Evolutionary conservation across 2,113 vertebrate species (phyloP), one percentile per base, ranked within the genome.

Genomic region (Colius striatus): DNA sequence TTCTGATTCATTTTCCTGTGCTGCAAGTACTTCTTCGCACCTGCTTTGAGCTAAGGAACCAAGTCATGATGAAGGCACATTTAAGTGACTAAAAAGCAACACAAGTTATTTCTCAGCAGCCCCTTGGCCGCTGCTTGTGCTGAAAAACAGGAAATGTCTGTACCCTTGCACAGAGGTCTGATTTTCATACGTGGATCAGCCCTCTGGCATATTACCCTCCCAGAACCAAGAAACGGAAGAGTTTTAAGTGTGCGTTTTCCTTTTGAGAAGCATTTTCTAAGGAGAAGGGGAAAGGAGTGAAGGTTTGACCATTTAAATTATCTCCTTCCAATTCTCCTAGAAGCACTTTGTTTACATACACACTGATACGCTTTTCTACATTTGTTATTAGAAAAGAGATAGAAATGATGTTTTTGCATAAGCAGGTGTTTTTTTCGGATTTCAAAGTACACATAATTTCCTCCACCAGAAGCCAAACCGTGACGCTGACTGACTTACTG

Each of bases 121-220:
- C 91, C 85, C 73, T 91, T 5, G 7, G 68, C 90, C 71, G 3
- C 63, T 32, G 29, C 73, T 51, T 54, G 22, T 53, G 55, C 76
- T 73, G 62, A 83, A 95, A 97, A 97, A 95, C 96, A 96, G 95
- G 96, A 97, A 96, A 93, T 78, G 71, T 87, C 84, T 94, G 72
- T 91, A 43, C 65, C 75, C 82, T 81, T 26, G 38, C 58, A 41
- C 60, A 32, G 61, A 79, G 30, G 5, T 36, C 61, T 77, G 81
- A 30, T 91, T 84, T 70, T 16, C 15, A 13, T 79, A 6, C 2
- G 0, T 30, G 47, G 78, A 29, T 84, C 78, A 25, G 75, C 67
- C 78, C 74, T 83, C 6, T 16, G 18, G 32, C 38, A 1, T 57
- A 50, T 84, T 75, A 13, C 53, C 51, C 76, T 45, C 61, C 68